These are phyloP conservation scores for Buphagus erythrorhynchus DNA, from an alignment of 2,797 vertebrate genomes.

Conservation along the genomic window DNA sequence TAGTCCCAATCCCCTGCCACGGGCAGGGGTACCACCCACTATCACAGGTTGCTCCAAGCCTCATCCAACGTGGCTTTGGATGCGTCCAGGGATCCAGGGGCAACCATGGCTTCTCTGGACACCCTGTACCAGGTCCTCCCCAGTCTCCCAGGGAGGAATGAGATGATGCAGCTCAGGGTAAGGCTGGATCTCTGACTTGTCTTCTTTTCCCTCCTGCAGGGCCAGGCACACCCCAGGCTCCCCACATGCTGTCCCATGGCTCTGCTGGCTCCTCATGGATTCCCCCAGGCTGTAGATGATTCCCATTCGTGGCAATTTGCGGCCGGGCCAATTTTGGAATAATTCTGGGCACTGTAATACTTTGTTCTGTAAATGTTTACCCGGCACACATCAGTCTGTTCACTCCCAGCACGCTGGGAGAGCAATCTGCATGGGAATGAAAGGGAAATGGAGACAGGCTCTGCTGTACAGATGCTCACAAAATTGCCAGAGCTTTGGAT, in stretches of 20 bases:
- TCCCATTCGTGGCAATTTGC: neutral
- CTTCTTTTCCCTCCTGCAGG: neutral
- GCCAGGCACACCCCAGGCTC: neutral
- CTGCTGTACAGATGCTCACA: neutral
- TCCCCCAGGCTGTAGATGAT: neutral
- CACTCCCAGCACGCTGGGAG: neutral
- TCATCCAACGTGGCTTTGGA: accelerated
- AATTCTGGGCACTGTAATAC: neutral
- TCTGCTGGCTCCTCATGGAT: neutral
- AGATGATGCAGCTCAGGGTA: neutral
- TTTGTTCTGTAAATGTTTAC: constrained; percentile 30
- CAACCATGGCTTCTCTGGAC: neutral
- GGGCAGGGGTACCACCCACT: neutral
- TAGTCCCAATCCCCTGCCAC: accelerated
- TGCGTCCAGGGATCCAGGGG: neutral
- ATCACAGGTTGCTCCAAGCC: accelerated
- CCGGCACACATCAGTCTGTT: neutral
- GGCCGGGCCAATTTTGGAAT: neutral
- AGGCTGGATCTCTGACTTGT: accelerated
- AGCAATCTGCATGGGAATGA: constrained; percentile 15
- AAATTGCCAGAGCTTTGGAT: neutral
- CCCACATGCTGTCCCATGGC: accelerated
- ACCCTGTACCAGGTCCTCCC: neutral
- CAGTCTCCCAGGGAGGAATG: neutral
- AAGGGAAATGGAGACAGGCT: neutral